Base-by-base conservation (phyloP, 2,888 invertebrate species). In the Linyphia triangularis region DNA sequence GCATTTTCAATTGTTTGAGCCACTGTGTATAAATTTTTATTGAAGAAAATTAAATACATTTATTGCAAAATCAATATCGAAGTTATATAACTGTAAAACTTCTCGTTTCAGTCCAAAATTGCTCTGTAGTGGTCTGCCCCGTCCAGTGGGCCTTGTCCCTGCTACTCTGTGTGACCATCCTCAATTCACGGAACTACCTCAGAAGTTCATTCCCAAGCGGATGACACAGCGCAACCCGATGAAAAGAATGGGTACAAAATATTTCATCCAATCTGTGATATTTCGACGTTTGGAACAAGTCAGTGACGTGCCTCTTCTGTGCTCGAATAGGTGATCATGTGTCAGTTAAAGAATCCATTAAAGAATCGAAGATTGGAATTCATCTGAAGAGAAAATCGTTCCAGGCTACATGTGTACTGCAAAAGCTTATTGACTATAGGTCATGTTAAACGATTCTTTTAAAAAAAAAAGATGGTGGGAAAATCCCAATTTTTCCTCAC, bases 241-340 rank as follows among this genome's bases (percentile, higher is more conserved):
- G 40, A 9, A 5, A 57, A 40, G 28, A 33, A 24, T 16, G 7
- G 5, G 22, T 13, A 72, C 19, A 6, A 16, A 24, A 10, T 26
- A 22, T 63, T 40, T 78, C 30, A 85, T 79, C 78, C 72, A 69
- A 43, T 79, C 85, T 85, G 85, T 85, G 85, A 85, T 85, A 85
- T 72, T 72, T 85, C 40, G 33, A 63, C 65, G 72, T 79, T 37
- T 72, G 78, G 70, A 79, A 57, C 84, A 69, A 77, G 84, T 65
- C 24, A 28, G 73, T 33, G 83, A 40, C 65, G 84, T 85, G 84
- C 84, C 84, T 85, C 63, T 33, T 75, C 37, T 67, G 84, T 83
- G 51, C 70, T 73, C 72, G 82, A 72, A 70, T 70, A 7, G 43
- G 19, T 72, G 82, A 69, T 13, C 57, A 28, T 78, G 43, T 16